Evolutionary conservation across 2,888 invertebrate species (phyloP), one percentile per base, ranked within the genome.

Genomic region (Steinernema carpocapsae): DNA sequence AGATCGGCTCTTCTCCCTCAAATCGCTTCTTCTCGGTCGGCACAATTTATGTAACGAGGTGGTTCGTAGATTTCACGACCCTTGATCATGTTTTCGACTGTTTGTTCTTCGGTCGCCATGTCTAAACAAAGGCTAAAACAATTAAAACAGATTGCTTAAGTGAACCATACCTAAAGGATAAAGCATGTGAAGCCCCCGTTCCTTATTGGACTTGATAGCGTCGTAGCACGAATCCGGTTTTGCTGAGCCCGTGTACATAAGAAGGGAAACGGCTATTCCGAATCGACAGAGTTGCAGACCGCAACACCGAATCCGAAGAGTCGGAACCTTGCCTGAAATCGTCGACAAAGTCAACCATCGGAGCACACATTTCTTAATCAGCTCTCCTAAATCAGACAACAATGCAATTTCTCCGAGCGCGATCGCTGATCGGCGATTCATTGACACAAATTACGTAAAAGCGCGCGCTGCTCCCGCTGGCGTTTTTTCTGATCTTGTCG

Each of bases 31-130:
- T 87, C 73, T 87, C 89, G 51, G 90, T 94, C 93, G 70, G 91
- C 91, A 0, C 93, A 94, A 52, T 92, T 92, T 95, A 99, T 96
- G 88, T 94, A 99, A 83, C 92, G 91, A 0, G 97, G 94, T 3
- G 95, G 94, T 91, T 95, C 93, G 88, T 93, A 99, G 84, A 94
- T 93, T 79, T 93, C 92, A 79, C 93, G 92, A 87, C 94, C 94
- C 88, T 89, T 94, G 86, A 93, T 93, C 81, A 99, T 88, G 85
- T 95, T 96, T 88, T 97, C 97, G 80, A 93, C 91, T 29, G 95
- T 94, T 78, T 96, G 96, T 88, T 99, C 99, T 89, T 97, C 97
- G 0, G 97, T 94, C 91, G 96, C 96, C 76, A 99, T 97, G 90
- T 99, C 97, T 92, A 91, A 85, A 90, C 87, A 52, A 0, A 42